A percentile compares a stretch with the other conserved stretches of the same genome.
These are phyloP conservation scores for Hydraecia micacea DNA, from an alignment of 2,888 invertebrate genomes.

Conservation along the genomic window DNA sequence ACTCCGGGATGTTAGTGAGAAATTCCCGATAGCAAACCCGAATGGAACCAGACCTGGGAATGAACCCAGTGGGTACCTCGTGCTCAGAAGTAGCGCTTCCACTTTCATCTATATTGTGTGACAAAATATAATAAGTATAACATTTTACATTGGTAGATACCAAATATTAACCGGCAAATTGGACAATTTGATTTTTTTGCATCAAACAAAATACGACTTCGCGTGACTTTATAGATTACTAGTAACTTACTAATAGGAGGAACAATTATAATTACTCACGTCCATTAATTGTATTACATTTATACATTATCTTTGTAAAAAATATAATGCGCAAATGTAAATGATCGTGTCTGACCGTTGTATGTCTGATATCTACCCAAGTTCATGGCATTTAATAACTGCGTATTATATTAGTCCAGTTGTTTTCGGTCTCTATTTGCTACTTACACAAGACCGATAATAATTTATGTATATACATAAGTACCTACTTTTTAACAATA, in stretches of 20 bases:
- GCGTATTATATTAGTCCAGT: constrained; percentile 59
- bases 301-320: constrained; percentile 53
- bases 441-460: constrained; percentile 34
- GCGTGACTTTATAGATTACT: constrained; percentile 52
- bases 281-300: constrained; percentile 35
- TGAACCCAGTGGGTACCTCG: neutral
- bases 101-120: constrained; percentile 18
- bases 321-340: constrained; percentile 48
- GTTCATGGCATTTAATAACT: constrained; percentile 62
- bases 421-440: constrained; percentile 42
- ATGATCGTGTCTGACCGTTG: constrained; percentile 50
- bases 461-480: constrained; percentile 17
- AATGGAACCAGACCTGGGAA: neutral
- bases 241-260: constrained; percentile 3
- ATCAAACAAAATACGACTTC: constrained; percentile 29
- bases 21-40: neutral
- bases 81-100: neutral
- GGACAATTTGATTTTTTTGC: neutral
- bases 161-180: constrained; percentile 25
- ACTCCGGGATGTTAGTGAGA: neutral
- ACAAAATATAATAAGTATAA: constrained; percentile 2
- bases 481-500: constrained; percentile 28
- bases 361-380: constrained; percentile 58
- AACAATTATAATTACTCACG: constrained; percentile 38
- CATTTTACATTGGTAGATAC: neutral